These are phyloP conservation scores for Dolichopus griseipennis DNA, from an alignment of 2,888 invertebrate genomes.

Conservation along the genomic window DNA sequence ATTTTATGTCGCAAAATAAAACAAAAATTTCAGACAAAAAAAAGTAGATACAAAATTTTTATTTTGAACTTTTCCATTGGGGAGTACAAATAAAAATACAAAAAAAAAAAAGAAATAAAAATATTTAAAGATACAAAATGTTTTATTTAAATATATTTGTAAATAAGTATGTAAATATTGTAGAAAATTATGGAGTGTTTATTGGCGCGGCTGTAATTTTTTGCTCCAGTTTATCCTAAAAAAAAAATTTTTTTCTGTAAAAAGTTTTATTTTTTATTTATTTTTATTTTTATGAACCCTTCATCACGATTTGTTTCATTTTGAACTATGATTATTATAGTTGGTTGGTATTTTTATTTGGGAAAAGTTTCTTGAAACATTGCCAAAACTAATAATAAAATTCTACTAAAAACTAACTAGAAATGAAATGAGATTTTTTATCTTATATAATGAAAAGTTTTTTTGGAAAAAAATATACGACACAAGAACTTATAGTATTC, in stretches of 20 bases:
- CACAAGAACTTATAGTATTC: no score
- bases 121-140: no score
- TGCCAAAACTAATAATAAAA: background rate
- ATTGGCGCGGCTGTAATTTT: no score
- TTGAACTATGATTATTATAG: background rate
- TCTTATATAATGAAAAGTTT: background rate
- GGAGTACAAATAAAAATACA: no score
- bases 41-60: background rate
- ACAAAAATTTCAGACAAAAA: background rate
- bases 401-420: background rate
- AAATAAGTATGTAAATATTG: no score
- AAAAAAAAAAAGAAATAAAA: no score
- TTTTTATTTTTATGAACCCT: background rate
- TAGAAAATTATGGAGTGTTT: background rate
- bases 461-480: background rate
- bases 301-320: constrained; percentile 1
- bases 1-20: background rate
- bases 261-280: background rate
- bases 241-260: no score
- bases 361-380: background rate
- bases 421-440: background rate
- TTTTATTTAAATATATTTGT: no score
- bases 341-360: background rate
- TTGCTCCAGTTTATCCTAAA: no score
- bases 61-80: background rate